These are phyloP conservation scores for Enteromius afrohamiltoni DNA, from an alignment of 2,797 vertebrate species.

Conservation along the genomic window DNA sequence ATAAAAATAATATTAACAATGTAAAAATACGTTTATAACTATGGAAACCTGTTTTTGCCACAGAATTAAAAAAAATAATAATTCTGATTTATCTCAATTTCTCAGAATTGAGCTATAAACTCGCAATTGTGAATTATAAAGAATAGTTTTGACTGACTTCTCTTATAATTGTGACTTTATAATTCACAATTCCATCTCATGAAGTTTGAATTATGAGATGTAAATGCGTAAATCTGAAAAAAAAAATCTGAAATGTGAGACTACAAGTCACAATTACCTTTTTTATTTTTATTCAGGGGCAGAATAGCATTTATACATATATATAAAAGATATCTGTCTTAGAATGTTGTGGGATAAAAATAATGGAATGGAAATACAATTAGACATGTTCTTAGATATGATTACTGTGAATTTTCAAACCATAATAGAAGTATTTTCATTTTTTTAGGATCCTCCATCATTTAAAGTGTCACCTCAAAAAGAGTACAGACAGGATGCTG, in stretches of 20 bases:
- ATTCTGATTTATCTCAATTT: too few species aligned
- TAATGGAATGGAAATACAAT: background rate
- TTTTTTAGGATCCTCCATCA: slow-evolving; percentile 85
- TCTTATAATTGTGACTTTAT: background rate
- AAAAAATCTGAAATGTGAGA: background rate
- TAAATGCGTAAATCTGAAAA: too few species aligned
- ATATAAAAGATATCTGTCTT: background rate
- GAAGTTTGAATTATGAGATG: background rate
- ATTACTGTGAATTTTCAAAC: background rate
- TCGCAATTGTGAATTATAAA: background rate
- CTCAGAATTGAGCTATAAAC: background rate
- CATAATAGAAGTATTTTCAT: slow-evolving; percentile 11
- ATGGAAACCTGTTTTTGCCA: background rate
- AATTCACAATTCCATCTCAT: background rate
- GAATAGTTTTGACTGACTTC: background rate
- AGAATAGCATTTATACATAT: background rate
- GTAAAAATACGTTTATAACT: background rate
- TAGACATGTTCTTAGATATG: background rate
- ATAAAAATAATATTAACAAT: background rate
- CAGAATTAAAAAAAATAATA: background rate
- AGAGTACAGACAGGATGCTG: slow-evolving; percentile 86
- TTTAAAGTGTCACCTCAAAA: slow-evolving; percentile 83
- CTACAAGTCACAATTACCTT: background rate
- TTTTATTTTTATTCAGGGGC: background rate
- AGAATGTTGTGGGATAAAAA: background rate